phyloP scores from a whole-genome alignment of 2,888 invertebrate genomes.

The Selenia dentaria region DNA sequence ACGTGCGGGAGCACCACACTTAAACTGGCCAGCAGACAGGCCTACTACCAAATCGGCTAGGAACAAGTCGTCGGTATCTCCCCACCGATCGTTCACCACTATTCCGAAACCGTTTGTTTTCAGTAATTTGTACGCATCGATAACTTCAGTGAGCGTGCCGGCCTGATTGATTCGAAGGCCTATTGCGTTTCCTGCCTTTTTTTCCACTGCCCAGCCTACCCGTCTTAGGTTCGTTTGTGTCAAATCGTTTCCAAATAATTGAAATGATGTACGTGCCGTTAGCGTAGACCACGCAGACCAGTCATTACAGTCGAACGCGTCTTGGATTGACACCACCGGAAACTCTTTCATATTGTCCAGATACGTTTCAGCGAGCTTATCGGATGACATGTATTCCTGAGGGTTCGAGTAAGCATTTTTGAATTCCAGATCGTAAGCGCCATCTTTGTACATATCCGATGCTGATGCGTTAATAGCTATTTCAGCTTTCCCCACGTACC shows the following conservation, averaged over 20 bases:
- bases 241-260: conserved; percentile 96
- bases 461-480: conserved; percentile 99
- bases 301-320: conserved; percentile 98
- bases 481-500: conserved; percentile 95
- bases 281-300: conserved; percentile 97
- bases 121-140: conserved; percentile 95
- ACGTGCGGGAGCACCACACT: conserved; percentile 98
- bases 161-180: conserved; percentile 98
- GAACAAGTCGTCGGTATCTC: conserved; percentile 99
- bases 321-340: conserved; percentile 97
- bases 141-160: conserved; percentile 98
- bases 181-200: conserved; percentile 97
- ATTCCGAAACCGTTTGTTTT: conserved; percentile 98
- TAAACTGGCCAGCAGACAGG: conserved; percentile 98
- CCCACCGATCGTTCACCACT: conserved; percentile 86
- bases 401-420: conserved; percentile 97
- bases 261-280: conserved; percentile 88
- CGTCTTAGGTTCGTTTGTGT: conserved; percentile 96
- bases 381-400: conserved; percentile 91
- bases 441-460: conserved; percentile 95
- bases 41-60: conserved; percentile 99
- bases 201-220: conserved; percentile 95
- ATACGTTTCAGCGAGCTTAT: conserved; percentile 94
- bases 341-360: conserved; percentile 95
- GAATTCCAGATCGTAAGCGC: conserved; percentile 97